These are phyloP conservation scores for Apis cerana DNA, from an alignment of 1,140 invertebrate species.

Conservation along the genomic window DNA sequence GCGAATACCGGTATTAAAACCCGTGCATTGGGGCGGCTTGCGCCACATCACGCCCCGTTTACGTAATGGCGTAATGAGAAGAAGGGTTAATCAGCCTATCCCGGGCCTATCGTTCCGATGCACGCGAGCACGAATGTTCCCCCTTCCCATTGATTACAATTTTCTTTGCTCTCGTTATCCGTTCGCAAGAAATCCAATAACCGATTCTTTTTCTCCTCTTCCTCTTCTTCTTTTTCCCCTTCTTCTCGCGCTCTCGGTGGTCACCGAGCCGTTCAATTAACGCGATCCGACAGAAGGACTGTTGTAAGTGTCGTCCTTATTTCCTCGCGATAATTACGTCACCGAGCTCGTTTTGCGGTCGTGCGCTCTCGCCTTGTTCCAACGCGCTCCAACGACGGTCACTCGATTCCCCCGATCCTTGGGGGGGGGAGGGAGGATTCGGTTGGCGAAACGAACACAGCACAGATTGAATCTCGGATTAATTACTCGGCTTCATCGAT, in stretches of 20 bases:
- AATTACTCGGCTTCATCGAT: conserved; percentile 40
- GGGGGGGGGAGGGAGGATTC: not conserved
- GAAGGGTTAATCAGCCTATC: not conserved
- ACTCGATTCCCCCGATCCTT: not conserved
- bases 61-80: not conserved
- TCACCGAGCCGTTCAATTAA: not conserved
- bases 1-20: not conserved
- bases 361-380: not conserved
- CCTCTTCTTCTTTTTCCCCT: no score
- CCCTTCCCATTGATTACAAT: conserved; percentile 11
- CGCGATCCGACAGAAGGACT: not conserved
- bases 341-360: not conserved
- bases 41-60: not conserved
- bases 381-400: not conserved
- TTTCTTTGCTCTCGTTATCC: not conserved
- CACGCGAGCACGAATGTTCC: not conserved
- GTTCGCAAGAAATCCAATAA: not conserved
- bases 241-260: not conserved
- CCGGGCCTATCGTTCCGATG: not conserved
- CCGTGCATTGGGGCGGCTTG: not conserved
- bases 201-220: not conserved
- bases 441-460: not conserved
- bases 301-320: conserved; percentile 14
- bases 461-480: conserved; percentile 1
- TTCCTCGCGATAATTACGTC: conserved; percentile 21